These are phyloP conservation scores for Andrena marginata DNA, from an alignment of 2,888 invertebrate genomes.

Conservation along the genomic window DNA sequence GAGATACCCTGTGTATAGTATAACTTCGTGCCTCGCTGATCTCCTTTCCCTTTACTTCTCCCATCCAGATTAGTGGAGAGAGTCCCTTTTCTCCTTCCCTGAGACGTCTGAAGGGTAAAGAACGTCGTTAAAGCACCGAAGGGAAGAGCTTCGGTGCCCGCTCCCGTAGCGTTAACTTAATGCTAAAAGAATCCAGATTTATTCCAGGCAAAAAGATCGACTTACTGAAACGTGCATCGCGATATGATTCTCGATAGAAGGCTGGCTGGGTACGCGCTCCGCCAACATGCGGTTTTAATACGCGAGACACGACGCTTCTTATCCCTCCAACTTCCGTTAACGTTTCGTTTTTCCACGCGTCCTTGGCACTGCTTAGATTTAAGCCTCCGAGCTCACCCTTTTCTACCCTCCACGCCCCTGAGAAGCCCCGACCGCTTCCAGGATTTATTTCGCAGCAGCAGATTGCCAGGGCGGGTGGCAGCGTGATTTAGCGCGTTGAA, in stretches of 20 bases:
- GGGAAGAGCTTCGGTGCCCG: conserved; percentile 39
- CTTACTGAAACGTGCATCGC: not conserved
- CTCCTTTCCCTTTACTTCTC: conserved; percentile 66
- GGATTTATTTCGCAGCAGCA: conserved; percentile 66
- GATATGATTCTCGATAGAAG: not conserved
- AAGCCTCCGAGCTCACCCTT: conserved; percentile 38
- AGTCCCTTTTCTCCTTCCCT: conserved; percentile 46
- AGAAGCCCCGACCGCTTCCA: conserved; percentile 37
- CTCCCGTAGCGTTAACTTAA: conserved; percentile 7
- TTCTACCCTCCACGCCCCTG: not conserved
- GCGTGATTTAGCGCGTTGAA: conserved; percentile 59
- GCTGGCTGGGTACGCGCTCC: not conserved
- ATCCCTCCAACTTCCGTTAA: conserved; percentile 1
- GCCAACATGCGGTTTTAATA: conserved; percentile 14
- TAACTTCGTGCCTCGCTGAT: conserved; percentile 56
- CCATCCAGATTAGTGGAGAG: conserved; percentile 65
- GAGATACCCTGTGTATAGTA: not conserved
- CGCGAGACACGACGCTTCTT: not conserved
- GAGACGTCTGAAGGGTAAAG: conserved; percentile 58
- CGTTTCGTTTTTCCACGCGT: conserved; percentile 20
- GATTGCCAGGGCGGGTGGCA: conserved; percentile 65
- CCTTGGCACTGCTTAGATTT: conserved; percentile 52
- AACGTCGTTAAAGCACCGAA: conserved; percentile 37
- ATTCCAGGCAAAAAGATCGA: not conserved
- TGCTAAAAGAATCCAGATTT: conserved; percentile 12